A percentile compares a stretch with the other conserved stretches of the same genome.
Evolutionary conservation across 1,140 invertebrate species (phyloP).

Genomic region (Agrypnia vestita): DNA sequence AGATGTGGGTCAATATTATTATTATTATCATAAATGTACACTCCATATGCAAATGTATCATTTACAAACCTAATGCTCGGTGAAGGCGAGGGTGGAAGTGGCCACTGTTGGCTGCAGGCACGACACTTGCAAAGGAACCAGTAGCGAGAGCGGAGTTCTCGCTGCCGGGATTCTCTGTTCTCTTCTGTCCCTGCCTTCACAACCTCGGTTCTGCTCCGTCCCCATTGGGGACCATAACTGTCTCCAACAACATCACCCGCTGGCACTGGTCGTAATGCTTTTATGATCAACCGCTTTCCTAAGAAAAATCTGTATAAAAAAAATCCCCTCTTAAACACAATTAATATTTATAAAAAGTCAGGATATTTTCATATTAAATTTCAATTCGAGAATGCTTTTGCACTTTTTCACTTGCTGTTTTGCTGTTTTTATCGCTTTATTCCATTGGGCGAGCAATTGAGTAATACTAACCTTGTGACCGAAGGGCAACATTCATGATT

Average conservation of each 20-base stretch:
- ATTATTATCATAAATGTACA: too few relatives aligned
- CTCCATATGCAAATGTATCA: neutral
- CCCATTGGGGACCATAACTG: slow-evolving; percentile 83
- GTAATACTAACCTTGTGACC: slow-evolving; percentile 73
- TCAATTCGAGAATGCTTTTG: too few relatives aligned
- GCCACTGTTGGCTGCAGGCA: slow-evolving; percentile 80
- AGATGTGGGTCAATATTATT: too few relatives aligned
- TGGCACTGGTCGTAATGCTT: slow-evolving; percentile 73
- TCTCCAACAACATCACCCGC: slow-evolving; percentile 77
- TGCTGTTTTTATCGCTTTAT: too few relatives aligned
- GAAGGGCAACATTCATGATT: slow-evolving; percentile 85
- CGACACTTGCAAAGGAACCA: slow-evolving; percentile 80
- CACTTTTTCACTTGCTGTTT: too few relatives aligned
- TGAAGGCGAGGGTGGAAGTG: slow-evolving; percentile 60
- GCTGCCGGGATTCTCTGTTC: slow-evolving; percentile 68
- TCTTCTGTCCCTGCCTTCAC: neutral
- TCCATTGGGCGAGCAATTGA: too few relatives aligned
- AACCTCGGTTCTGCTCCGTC: slow-evolving; percentile 68
- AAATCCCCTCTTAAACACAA: too few relatives aligned
- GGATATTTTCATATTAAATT: too few relatives aligned
- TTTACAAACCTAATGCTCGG: slow-evolving; percentile 20
- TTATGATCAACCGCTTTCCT: slow-evolving; percentile 77
- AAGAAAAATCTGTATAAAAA: slow-evolving; percentile 76
- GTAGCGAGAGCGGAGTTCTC: slow-evolving; percentile 76
- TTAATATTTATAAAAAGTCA: too few relatives aligned